Evolutionary conservation across 64 coral and sea anemone species (phyloP).

Genomic region (Porites australiensis): DNA sequence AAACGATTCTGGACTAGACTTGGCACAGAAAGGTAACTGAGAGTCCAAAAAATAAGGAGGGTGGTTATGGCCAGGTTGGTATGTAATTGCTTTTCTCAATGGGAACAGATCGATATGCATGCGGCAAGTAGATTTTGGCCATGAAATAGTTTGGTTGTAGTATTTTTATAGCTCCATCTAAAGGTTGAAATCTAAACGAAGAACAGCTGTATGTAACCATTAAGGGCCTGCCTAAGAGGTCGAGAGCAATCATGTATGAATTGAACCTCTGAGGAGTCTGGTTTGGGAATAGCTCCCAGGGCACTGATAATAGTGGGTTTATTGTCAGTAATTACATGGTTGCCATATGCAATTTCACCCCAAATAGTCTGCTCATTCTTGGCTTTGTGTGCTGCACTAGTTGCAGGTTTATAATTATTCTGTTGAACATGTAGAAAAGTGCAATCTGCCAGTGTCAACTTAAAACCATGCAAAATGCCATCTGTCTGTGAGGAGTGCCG

Average conservation of each 20-base stretch:
- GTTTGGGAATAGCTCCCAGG: conserved; percentile 39
- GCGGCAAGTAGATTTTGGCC: not conserved
- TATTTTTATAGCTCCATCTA: not conserved
- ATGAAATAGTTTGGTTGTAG: not conserved
- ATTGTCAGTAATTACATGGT: conserved; percentile 16
- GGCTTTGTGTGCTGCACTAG: not conserved
- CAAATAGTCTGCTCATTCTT: conserved; percentile 43
- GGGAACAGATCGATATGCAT: conserved; percentile 13
- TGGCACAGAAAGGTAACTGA: conserved; percentile 36
- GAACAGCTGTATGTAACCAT: not conserved
- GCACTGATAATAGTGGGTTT: not conserved
- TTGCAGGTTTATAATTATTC: conserved; percentile 26
- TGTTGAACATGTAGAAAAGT: not conserved
- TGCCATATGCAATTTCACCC: conserved; percentile 35
- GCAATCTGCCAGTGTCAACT: not conserved
- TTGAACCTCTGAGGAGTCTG: not conserved
- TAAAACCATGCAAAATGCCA: conserved; percentile 30
- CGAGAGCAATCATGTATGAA: conserved; percentile 31
- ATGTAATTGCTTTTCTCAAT: conserved; percentile 40
- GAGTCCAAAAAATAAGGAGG: conserved; percentile 43
- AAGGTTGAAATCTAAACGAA: not conserved
- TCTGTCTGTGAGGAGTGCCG: not conserved
- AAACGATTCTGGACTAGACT: conserved; percentile 15
- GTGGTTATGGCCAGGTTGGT: not conserved
- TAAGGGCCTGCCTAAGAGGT: not conserved